Conservation (phyloP, 2,888 invertebrate species). For the Heliconius erato region DNA sequence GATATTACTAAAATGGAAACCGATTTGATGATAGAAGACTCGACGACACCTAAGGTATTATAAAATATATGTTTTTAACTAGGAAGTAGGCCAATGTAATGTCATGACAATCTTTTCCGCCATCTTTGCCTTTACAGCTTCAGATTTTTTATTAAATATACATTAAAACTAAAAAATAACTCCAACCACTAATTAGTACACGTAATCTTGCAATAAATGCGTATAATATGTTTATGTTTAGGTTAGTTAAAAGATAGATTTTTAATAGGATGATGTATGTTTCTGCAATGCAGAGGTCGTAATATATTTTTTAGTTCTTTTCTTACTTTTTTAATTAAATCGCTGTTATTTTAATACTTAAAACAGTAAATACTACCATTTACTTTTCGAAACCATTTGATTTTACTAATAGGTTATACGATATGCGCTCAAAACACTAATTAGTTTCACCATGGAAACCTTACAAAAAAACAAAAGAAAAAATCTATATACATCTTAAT, state of each 20-base stretch:
- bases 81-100: constrained; percentile 76
- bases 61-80: constrained; percentile 55
- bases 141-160: constrained; percentile 40
- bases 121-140: constrained; percentile 76
- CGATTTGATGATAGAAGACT: constrained; percentile 94
- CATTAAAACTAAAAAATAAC: constrained; percentile 19
- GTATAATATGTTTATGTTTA: neutral
- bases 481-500: neutral
- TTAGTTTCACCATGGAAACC: constrained; percentile 22
- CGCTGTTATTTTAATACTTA: neutral
- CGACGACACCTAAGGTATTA: constrained; percentile 79
- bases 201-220: neutral
- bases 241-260: neutral
- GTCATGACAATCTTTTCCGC: constrained; percentile 76
- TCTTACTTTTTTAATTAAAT: constrained; percentile 37
- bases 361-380: neutral
- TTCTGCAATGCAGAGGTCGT: constrained; percentile 55
- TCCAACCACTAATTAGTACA: neutral
- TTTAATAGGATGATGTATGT: neutral
- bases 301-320: constrained; percentile 54
- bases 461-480: constrained; percentile 5
- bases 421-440: neutral
- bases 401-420: neutral
- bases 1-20: constrained; percentile 95
- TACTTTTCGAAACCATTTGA: neutral